Conservation (phyloP, 2,113 vertebrate species). For the Hemiscyllium ocellatum region DNA sequence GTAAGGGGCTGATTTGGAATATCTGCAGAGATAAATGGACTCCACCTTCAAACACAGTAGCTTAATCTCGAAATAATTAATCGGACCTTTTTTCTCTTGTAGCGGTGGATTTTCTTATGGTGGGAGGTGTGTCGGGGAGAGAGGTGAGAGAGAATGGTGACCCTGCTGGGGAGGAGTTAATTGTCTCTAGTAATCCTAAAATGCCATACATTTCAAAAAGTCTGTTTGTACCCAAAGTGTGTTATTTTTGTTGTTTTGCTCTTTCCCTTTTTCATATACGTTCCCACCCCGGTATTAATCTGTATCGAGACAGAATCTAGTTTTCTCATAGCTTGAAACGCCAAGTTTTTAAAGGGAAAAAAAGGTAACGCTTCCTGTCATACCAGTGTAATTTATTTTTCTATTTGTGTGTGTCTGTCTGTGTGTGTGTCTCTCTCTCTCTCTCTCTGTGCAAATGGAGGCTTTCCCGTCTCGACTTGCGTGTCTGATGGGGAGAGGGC, state of each 20-base stretch:
- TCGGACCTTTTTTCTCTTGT: background rate
- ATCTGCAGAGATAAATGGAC: conserved; percentile 1
- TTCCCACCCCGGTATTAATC: background rate
- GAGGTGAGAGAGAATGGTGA: background rate
- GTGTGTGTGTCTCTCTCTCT: too few relatives aligned
- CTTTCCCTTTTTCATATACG: too few relatives aligned
- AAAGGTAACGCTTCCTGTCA: background rate
- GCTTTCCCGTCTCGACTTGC: background rate
- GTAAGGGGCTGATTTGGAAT: background rate
- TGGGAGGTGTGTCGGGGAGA: too few relatives aligned
- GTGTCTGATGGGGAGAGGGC: background rate
- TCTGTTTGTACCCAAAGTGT: too few relatives aligned
- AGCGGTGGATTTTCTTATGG: too few relatives aligned
- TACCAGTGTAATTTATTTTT: background rate
- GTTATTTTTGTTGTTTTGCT: too few relatives aligned
- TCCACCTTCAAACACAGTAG: conserved; percentile 7
- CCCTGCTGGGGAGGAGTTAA: background rate
- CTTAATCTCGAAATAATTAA: background rate
- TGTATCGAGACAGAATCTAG: background rate
- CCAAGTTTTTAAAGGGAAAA: background rate
- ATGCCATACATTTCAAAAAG: background rate
- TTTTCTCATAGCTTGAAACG: background rate
- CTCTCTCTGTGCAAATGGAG: background rate
- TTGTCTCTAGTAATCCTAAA: background rate
- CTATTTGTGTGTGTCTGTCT: too few relatives aligned